Conservation (phyloP, 2,797 vertebrate species). For the Notoglanidium macrostoma region DNA sequence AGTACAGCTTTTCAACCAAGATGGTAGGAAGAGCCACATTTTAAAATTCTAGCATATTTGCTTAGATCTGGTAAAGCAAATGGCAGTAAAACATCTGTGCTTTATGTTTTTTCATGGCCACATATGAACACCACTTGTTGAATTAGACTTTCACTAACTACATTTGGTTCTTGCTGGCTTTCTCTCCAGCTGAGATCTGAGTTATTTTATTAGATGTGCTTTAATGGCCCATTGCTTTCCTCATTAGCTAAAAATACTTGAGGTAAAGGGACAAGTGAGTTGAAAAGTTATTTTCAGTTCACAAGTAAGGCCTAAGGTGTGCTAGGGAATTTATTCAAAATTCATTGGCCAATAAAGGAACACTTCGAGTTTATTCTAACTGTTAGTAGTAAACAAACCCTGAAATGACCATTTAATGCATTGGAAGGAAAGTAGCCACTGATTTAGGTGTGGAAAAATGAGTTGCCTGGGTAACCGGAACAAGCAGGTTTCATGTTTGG, state of each 20-base stretch:
- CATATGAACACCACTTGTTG: constrained; percentile 7
- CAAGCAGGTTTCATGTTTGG: neutral
- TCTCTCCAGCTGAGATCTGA: neutral
- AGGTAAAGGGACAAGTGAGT: constrained; percentile 1
- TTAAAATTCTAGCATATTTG: neutral
- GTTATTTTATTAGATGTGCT: constrained; percentile 20
- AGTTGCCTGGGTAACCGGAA: neutral
- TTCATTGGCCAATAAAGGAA: neutral
- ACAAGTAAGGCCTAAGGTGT: neutral
- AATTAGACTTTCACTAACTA: neutral
- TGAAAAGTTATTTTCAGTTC: neutral
- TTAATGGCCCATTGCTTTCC: constrained; percentile 12
- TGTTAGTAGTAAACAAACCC: neutral
- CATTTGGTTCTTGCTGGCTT: constrained; percentile 30
- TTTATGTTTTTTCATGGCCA: neutral
- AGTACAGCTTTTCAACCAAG: constrained; percentile 87
- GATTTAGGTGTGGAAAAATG: neutral
- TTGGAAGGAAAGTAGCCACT: neutral
- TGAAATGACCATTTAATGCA: neutral
- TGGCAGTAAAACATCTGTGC: neutral
- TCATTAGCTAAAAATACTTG: neutral
- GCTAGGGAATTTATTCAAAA: neutral
- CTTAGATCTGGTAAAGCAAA: neutral
- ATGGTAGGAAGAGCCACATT: constrained; percentile 80
- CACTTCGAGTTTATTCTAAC: neutral